A percentile compares a stretch with the other conserved stretches of the same genome.
phyloP scores from a whole-genome alignment of 2,888 invertebrate genomes.

The Sycophila texana region DNA sequence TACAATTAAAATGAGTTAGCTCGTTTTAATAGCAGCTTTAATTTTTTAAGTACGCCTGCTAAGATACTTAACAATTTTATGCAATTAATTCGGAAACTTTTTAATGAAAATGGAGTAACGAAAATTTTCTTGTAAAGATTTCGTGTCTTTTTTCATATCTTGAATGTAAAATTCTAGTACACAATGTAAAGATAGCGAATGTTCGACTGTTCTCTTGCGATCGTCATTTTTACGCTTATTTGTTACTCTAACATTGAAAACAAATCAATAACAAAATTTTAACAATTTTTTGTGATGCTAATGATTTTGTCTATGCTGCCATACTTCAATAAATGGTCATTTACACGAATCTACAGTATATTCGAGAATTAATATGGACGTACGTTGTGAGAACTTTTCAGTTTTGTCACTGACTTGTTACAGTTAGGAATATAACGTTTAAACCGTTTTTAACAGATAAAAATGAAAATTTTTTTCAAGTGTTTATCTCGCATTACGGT shows the following conservation, averaged over 20 bases:
- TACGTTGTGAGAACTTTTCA: constrained; percentile 47
- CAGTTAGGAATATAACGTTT: too few relatives aligned
- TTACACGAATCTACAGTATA: neutral
- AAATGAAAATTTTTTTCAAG: neutral
- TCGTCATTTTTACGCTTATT: constrained; percentile 39
- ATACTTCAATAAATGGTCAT: constrained; percentile 62
- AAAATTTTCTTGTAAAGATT: neutral
- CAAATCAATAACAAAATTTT: constrained; percentile 41
- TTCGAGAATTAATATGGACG: constrained; percentile 32
- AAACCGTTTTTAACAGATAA: too few relatives aligned
- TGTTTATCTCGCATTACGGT: too few relatives aligned
- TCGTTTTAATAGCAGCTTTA: constrained; percentile 35
- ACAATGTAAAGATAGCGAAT: constrained; percentile 46
- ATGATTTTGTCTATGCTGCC: constrained; percentile 64
- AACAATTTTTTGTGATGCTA: constrained; percentile 33
- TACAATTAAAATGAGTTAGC: constrained; percentile 51
- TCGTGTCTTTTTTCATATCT: constrained; percentile 32
- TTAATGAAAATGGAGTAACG: neutral
- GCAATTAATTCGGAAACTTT: neutral
- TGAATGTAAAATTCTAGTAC: constrained; percentile 40
- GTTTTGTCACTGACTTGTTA: constrained; percentile 5
- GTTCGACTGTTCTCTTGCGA: constrained; percentile 52
- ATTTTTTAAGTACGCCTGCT: constrained; percentile 41
- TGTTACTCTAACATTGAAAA: constrained; percentile 40
- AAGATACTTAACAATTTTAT: constrained; percentile 29